Evolutionary conservation across 2,797 vertebrate genomes (phyloP).

Genomic region (Characodon lateralis): DNA sequence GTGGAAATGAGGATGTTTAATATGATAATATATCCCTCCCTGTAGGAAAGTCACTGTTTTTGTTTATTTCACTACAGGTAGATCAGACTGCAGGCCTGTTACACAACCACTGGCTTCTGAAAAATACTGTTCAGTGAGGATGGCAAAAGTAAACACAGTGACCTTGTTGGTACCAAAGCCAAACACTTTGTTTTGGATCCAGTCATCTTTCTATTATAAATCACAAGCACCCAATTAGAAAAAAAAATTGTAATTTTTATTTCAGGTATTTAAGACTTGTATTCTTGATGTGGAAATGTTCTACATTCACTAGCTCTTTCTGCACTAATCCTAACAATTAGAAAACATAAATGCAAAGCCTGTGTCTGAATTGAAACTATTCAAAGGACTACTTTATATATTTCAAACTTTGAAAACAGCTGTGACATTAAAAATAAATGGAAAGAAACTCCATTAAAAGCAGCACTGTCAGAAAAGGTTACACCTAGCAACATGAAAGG

Average conservation of each 20-base stretch:
- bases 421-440: constrained; percentile 50
- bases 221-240: neutral
- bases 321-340: neutral
- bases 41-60: constrained; percentile 22
- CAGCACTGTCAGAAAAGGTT: constrained; percentile 33
- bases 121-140: constrained; percentile 17
- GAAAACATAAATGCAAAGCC: neutral
- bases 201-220: neutral
- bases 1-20: constrained; percentile 17
- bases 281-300: neutral
- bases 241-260: no score
- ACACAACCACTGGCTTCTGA: constrained; percentile 6
- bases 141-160: neutral
- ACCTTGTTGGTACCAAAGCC: constrained; percentile 4
- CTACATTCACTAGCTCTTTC: neutral
- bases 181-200: neutral
- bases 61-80: constrained; percentile 20
- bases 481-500: constrained; percentile 18
- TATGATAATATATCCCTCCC: constrained; percentile 25
- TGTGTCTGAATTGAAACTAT: neutral
- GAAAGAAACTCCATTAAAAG: constrained; percentile 36
- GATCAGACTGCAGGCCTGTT: constrained; percentile 12
- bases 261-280: neutral
- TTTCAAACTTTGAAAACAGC: constrained; percentile 38
- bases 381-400: constrained; percentile 24